Evolutionary conservation across 2,797 vertebrate species (phyloP).

Genomic region (Cichlasoma orientale): DNA sequence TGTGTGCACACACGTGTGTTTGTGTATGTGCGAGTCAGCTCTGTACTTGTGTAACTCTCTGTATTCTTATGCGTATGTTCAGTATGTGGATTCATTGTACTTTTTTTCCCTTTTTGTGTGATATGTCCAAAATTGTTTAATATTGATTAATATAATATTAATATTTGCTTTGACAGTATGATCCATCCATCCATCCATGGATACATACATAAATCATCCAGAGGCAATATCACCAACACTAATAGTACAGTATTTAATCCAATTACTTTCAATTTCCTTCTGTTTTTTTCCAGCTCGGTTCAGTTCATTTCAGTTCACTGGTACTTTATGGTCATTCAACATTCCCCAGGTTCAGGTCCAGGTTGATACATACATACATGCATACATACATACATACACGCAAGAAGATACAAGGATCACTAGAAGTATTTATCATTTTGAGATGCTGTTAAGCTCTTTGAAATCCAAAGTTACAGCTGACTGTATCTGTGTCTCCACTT

Average conservation of each 20-base stretch:
- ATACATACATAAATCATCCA: not conserved
- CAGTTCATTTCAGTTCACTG: not conserved
- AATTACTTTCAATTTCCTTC: not conserved
- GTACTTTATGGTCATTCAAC: not conserved
- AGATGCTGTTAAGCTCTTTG: not conserved
- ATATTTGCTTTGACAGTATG: not conserved
- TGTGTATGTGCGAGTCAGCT: slow-evolving; percentile 40
- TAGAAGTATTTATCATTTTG: not conserved
- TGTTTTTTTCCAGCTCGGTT: not conserved
- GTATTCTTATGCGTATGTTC: slow-evolving; percentile 23
- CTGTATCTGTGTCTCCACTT: not conserved
- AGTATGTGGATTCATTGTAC: slow-evolving; percentile 21
- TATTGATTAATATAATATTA: slow-evolving; percentile 11
- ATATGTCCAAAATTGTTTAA: slow-evolving; percentile 13
- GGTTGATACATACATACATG: not conserved
- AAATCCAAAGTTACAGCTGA: not conserved
- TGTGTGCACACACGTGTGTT: not conserved
- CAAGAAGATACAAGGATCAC: not conserved
- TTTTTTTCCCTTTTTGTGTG: slow-evolving; percentile 5
- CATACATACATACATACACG: not conserved
- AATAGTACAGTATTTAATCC: not conserved
- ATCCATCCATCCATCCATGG: not conserved
- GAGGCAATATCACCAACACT: not conserved
- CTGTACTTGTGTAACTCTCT: slow-evolving; percentile 55
- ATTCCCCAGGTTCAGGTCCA: not conserved